Conservation (phyloP, 2,888 invertebrate genomes). For the Tethea ocularis region DNA sequence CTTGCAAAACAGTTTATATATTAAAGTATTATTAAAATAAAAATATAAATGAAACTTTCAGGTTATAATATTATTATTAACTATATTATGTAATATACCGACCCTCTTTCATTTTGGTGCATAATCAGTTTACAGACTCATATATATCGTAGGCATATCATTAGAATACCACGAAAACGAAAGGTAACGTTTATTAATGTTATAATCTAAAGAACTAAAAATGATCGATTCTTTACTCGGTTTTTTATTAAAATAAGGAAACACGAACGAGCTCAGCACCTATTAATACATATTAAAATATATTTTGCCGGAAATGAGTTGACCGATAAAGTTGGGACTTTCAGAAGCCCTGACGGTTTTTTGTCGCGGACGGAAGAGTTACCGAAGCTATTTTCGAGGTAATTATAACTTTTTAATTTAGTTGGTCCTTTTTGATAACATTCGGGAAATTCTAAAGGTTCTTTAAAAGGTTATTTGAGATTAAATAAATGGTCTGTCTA, state of each 20-base stretch:
- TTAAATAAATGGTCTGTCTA: neutral
- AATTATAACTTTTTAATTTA: constrained; percentile 10
- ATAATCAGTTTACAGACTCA: too few species aligned
- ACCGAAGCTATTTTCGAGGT: constrained; percentile 2
- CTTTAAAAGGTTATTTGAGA: neutral
- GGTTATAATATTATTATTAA: too few species aligned
- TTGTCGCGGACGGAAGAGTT: constrained; percentile 5
- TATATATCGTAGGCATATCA: too few species aligned
- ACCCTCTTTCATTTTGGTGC: too few species aligned
- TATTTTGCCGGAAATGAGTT: constrained; percentile 5
- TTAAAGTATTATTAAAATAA: too few species aligned
- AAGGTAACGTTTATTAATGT: too few species aligned
- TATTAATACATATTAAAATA: neutral
- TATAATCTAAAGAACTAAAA: too few species aligned
- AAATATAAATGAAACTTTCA: too few species aligned
- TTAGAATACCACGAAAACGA: too few species aligned
- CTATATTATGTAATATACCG: too few species aligned
- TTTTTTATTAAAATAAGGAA: neutral
- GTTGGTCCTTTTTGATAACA: neutral
- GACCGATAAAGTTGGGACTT: neutral
- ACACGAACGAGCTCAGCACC: neutral
- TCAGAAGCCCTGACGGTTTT: constrained; percentile 5
- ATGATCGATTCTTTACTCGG: too few species aligned
- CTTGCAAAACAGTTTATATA: too few species aligned
- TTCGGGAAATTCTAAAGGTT: neutral